A percentile compares a stretch with the other conserved stretches of the same genome.
These are phyloP conservation scores for Dasyprocta punctata DNA, from an alignment of 2,113 vertebrate genomes.

Conservation along the genomic window DNA sequence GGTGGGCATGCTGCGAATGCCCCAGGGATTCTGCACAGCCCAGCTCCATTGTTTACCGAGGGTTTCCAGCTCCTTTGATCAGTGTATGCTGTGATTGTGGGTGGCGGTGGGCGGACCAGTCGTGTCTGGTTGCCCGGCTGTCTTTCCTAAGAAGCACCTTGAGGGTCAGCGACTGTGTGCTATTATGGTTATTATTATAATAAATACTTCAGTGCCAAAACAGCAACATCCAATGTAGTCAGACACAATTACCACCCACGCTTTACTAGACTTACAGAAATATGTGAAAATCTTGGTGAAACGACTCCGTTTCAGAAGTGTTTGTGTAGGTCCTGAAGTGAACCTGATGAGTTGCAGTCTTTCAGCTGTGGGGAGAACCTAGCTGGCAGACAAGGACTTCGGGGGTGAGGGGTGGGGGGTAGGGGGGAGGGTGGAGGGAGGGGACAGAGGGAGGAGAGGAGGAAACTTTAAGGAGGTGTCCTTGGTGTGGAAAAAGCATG, in stretches of 20 bases:
- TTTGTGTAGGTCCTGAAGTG: background rate
- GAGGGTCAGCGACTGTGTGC: background rate
- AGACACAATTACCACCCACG: constrained; percentile 9
- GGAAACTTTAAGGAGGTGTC: background rate
- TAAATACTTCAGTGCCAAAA: background rate
- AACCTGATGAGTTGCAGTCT: background rate
- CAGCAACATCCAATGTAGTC: background rate
- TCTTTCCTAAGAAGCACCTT: constrained; percentile 56
- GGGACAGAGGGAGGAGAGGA: background rate
- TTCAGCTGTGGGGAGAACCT: background rate
- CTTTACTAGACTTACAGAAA: constrained; percentile 26
- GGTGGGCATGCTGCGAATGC: constrained; percentile 2
- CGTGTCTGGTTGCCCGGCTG: background rate
- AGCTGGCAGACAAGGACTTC: background rate
- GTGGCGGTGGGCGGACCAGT: background rate
- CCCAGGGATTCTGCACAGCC: background rate
- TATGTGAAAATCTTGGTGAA: background rate
- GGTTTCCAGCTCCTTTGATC: background rate
- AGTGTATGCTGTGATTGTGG: background rate
- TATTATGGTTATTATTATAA: constrained; percentile 64
- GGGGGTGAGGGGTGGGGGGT: background rate
- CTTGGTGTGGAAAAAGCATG: background rate
- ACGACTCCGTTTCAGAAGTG: background rate
- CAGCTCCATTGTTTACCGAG: constrained; percentile 2
- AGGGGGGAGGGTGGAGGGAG: background rate